A percentile compares a stretch with the other conserved stretches of the same genome.
These are phyloP conservation scores for Thaumetopoea pityocampa DNA, from an alignment of 1,140 invertebrate species.

Conservation along the genomic window DNA sequence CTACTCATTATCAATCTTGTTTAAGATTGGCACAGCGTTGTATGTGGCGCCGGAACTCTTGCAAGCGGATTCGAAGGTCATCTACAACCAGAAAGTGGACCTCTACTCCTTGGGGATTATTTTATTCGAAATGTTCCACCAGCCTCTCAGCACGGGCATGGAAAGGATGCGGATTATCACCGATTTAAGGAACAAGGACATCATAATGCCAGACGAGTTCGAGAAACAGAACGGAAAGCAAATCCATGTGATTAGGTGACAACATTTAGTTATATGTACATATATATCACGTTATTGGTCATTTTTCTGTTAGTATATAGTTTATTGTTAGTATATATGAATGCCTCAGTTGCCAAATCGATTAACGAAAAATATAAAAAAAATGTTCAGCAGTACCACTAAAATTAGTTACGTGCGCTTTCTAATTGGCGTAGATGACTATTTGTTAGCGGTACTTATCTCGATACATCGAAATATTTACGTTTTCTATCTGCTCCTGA, in stretches of 20 bases:
- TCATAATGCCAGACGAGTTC: slow-evolving; percentile 61
- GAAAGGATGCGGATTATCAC: slow-evolving; percentile 86
- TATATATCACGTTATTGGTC: neutral
- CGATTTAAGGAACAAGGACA: slow-evolving; percentile 45
- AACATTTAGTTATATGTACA: slow-evolving; percentile 4
- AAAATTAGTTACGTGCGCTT: too few species aligned
- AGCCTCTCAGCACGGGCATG: slow-evolving; percentile 88
- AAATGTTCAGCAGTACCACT: too few species aligned
- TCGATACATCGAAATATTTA: too few species aligned
- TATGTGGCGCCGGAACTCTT: slow-evolving; percentile 95
- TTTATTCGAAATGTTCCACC: slow-evolving; percentile 96
- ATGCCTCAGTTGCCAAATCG: too few species aligned
- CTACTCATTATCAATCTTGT: too few species aligned
- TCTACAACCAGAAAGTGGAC: slow-evolving; percentile 96
- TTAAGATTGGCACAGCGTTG: slow-evolving; percentile 94
- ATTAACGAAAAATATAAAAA: too few species aligned
- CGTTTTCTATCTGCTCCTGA: too few species aligned
- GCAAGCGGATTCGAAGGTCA: slow-evolving; percentile 79
- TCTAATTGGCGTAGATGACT: too few species aligned
- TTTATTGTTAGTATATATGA: too few species aligned
- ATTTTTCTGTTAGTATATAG: too few species aligned
- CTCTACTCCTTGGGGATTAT: slow-evolving; percentile 94
- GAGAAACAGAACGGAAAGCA: slow-evolving; percentile 56
- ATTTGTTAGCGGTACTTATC: too few species aligned
- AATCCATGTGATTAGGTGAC: slow-evolving; percentile 67